phyloP scores from a whole-genome alignment of 1,140 invertebrate genomes.

The Antheraea mylitta region DNA sequence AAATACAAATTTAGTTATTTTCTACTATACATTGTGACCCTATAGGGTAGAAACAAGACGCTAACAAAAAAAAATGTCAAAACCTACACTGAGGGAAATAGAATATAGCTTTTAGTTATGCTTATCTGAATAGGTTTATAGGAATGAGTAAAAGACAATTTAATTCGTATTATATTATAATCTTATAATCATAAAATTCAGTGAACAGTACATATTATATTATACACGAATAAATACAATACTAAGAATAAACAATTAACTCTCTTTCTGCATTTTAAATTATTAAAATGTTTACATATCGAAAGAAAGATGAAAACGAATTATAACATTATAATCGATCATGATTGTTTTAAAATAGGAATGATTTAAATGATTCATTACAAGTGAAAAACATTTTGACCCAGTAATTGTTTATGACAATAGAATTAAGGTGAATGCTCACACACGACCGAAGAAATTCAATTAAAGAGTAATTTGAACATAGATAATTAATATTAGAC shows the following conservation, averaged over 20 bases:
- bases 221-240: constrained; percentile 77
- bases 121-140: too few species aligned
- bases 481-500: too few species aligned
- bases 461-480: too few species aligned
- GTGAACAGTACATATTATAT: constrained; percentile 59
- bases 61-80: too few species aligned
- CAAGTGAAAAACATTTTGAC: constrained; percentile 26
- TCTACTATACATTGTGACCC: too few species aligned
- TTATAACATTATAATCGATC: constrained; percentile 33
- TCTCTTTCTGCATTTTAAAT: constrained; percentile 47
- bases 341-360: constrained; percentile 52
- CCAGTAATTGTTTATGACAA: background rate
- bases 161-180: constrained; percentile 65
- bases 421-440: background rate
- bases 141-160: constrained; percentile 23
- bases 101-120: too few species aligned
- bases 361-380: constrained; percentile 61
- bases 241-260: constrained; percentile 68
- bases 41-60: too few species aligned
- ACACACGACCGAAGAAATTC: background rate
- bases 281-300: constrained; percentile 42
- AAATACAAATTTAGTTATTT: too few species aligned
- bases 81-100: too few species aligned
- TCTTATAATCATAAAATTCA: constrained; percentile 75
- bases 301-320: constrained; percentile 43